Base-by-base conservation (phyloP, 2,797 vertebrate species). In the Sebastes diploproa region DNA sequence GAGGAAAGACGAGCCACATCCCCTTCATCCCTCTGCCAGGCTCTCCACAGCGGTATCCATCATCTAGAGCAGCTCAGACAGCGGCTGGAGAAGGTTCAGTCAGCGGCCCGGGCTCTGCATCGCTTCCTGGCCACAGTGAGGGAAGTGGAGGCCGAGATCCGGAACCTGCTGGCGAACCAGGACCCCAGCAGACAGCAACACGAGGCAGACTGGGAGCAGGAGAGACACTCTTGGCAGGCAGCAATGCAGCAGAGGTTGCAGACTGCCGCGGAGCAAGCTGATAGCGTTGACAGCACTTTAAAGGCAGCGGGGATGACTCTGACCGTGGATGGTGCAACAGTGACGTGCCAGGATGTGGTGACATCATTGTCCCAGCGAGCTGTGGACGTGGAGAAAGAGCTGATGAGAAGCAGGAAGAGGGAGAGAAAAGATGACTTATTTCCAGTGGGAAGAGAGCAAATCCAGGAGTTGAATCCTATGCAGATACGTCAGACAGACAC, bases 121-220 rank as follows among this genome's bases (percentile, higher is more conserved):
- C 78, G 27, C 13, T 96, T 98, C 85, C 86, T 98, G 79, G 84
- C 82, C 72, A 90, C 93, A 1, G 63, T 97, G 60, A 93, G 88
- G 74, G 90, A 80, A 55, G 78, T 92, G 3, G 86, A 94, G 16
- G 78, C 82, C 9, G 86, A 94, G 25, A 66, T 89, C 32, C 89
- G 80, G 18, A 29, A 16, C 18, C 64, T 82, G 46, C 12, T 50
- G 67, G 82, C 82, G 56, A 30, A 66, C 34, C 80, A 55, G 29
- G 27, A 65, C 56, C 27, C 72, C 82, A 18, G 61, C 79, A 27
- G 77, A 80, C 42, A 75, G 85, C 42, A 68, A 46, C 62, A 64
- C 2, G 81, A 83, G 62, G 73, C 62, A 9, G 72, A 81, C 34
- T 16, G 58, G 84, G 75, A 89, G 54, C 70, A 60, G 66, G 66